Base-by-base conservation (phyloP, 1,140 invertebrate genomes). In the Mactra quadrangularis region DNA sequence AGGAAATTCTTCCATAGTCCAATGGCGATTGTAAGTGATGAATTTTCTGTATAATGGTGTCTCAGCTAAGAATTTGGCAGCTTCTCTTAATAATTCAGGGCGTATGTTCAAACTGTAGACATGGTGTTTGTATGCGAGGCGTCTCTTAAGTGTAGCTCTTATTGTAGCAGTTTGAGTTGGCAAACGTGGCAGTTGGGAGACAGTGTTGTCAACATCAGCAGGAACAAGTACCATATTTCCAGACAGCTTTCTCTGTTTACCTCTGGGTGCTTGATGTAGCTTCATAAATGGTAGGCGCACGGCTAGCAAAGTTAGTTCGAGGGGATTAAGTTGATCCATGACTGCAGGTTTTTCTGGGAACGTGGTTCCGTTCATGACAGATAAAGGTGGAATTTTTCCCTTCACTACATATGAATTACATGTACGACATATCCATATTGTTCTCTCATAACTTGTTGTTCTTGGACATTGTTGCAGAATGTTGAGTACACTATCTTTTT, bases 191-290 rank as follows among this genome's bases (percentile, higher is more conserved):
- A 83, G 41, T 15, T 35, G n/a, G n/a, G 52, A 33, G 3, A 83
- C 60, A n/a, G n/a, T n/a, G n/a, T n/a, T n/a, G n/a, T n/a, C n/a
- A n/a, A n/a, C n/a, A n/a, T n/a, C n/a, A n/a, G 64, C 53, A 38
- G 82, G 66, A n/a, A 77, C 82, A 35, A 84, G 22, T 35, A 84
- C 82, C 52, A 84, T 72, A 64, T 84, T 84, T 52, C 82, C 82
- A 41, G 52, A 29, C 9, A 84, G 57, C 35, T 25, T 27, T 9
- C 52, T n/a, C 25, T 84, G 82, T 62, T 72, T 77, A 29, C 82
- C 74, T 72, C 50, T 66, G 4, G 82, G 64, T 38, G 82, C 82
- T 52, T 84, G 19, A 64, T 84, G 82, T 29, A 84, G 35, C 41
- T 29, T n/a, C n/a, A n/a, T n/a, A n/a, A n/a, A n/a, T n/a, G n/a